These are phyloP conservation scores for Hypotaenidia okinawae DNA, from an alignment of 2,797 vertebrate species.

Conservation along the genomic window DNA sequence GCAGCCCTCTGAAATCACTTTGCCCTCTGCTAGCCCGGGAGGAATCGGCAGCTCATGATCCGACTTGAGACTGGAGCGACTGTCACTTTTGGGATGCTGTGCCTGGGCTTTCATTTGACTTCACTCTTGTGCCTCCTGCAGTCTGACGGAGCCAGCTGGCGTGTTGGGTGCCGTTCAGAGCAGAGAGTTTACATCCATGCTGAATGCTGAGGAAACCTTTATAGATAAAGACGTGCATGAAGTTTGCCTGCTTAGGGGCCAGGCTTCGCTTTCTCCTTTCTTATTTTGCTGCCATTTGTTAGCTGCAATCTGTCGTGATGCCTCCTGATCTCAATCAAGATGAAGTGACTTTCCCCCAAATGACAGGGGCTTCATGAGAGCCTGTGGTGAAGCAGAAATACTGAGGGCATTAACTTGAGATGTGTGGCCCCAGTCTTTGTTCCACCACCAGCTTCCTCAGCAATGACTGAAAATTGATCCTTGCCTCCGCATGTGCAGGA, in stretches of 20 bases:
- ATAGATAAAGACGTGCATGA: not conserved
- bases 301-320: not conserved
- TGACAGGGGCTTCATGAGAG: not conserved
- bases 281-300: not conserved
- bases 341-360: not conserved
- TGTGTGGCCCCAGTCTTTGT: rapidly evolving
- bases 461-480: not conserved
- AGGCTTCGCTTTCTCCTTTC: not conserved
- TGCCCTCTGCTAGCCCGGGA: not conserved
- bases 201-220: not conserved
- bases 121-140: not conserved
- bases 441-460: not conserved
- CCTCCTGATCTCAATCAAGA: not conserved
- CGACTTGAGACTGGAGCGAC: not conserved
- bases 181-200: not conserved
- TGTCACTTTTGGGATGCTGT: not conserved
- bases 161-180: not conserved
- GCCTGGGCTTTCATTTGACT: not conserved
- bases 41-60: not conserved
- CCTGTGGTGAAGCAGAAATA: not conserved
- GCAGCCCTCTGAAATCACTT: not conserved
- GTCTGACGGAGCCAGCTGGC: slow-evolving; percentile 4
- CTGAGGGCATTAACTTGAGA: not conserved
- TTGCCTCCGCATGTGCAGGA: not conserved
- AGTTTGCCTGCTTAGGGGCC: not conserved